These are phyloP conservation scores for Aselliscus stoliczkanus DNA, from an alignment of 2,797 vertebrate genomes.

Conservation along the genomic window DNA sequence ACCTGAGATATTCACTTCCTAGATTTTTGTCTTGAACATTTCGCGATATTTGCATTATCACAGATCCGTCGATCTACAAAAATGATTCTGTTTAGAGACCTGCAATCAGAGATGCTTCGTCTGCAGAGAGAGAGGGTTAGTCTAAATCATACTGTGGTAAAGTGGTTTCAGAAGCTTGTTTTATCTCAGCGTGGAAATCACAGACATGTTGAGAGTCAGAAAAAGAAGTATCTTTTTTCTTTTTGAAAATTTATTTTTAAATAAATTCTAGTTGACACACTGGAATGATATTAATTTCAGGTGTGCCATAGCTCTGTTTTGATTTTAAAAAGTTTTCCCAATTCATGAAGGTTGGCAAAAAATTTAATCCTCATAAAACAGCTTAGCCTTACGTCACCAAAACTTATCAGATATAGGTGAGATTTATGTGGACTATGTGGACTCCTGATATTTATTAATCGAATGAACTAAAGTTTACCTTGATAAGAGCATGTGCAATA, in stretches of 20 bases:
- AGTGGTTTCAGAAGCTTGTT: not conserved
- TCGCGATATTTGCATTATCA: not conserved
- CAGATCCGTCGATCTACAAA: not conserved
- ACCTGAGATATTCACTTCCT: not conserved
- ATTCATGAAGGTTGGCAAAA: not conserved
- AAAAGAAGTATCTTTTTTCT: not conserved
- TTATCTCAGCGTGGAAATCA: not conserved
- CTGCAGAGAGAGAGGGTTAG: no score
- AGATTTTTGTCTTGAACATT: not conserved
- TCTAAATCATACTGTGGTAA: not conserved
- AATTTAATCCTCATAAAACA: not conserved
- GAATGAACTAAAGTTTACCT: not conserved
- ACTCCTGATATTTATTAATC: not conserved
- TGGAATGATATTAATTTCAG: not conserved
- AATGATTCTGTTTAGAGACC: not conserved
- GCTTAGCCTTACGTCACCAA: not conserved
- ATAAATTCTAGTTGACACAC: not conserved
- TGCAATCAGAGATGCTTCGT: not conserved
- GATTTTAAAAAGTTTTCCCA: not conserved
- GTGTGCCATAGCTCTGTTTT: not conserved
- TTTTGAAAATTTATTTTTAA: not conserved
- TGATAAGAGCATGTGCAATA: not conserved
- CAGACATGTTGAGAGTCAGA: not conserved
- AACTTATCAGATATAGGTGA: not conserved
- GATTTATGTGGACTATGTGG: not conserved